phyloP scores from a whole-genome alignment of 2,888 invertebrate species.

The Drosophila diplacantha region DNA sequence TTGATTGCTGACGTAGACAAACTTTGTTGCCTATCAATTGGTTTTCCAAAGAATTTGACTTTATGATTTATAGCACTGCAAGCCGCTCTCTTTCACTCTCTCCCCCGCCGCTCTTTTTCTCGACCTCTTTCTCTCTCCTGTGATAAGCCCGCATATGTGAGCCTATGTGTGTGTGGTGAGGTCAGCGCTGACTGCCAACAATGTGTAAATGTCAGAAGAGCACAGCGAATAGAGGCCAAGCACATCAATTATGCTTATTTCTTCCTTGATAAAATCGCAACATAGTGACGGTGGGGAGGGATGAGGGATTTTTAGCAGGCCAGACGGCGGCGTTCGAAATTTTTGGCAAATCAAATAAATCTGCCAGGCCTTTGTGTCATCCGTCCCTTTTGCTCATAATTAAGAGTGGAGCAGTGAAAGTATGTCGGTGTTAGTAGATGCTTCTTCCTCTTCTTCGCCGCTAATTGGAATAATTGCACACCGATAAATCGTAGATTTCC shows the following conservation, averaged over 20 bases:
- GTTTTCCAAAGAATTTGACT: conserved; percentile 32
- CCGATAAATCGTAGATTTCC: conserved; percentile 26
- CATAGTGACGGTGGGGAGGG: conserved; percentile 13
- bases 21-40: conserved; percentile 40
- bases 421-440: conserved; percentile 25
- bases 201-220: conserved; percentile 64
- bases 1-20: conserved; percentile 55
- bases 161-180: conserved; percentile 39
- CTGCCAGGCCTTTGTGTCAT: conserved; percentile 30
- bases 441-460: conserved; percentile 27
- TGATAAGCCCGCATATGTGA: conserved; percentile 27
- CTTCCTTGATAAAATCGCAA: conserved; percentile 63
- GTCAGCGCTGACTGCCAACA: conserved; percentile 47
- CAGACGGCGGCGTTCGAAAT: conserved; percentile 50
- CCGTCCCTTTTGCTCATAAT: conserved; percentile 42
- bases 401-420: conserved; percentile 48
- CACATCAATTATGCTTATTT: conserved; percentile 68
- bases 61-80: conserved; percentile 39
- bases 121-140: conserved; percentile 4
- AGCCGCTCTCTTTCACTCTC: conserved; percentile 27
- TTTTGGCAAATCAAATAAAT: conserved; percentile 59
- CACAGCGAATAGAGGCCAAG: conserved; percentile 54
- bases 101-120: conserved; percentile 14
- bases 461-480: conserved; percentile 58
- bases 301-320: conserved; percentile 10